Evolutionary conservation across 2,113 vertebrate genomes (phyloP), one percentile per base, ranked within the genome.

Genomic region (Chitala chitala): DNA sequence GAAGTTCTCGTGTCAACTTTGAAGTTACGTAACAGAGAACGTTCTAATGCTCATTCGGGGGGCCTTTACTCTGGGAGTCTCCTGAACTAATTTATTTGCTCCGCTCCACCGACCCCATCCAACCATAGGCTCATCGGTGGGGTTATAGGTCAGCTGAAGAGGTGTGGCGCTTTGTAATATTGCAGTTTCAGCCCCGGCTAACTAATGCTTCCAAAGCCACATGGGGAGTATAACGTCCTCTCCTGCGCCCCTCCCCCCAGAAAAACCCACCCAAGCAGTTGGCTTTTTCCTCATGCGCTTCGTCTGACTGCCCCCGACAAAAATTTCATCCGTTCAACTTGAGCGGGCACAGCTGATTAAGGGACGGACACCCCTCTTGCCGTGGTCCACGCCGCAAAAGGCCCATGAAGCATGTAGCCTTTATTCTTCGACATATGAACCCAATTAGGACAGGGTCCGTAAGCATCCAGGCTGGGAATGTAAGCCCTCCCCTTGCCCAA

Each of bases 371-470:
- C 40, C 53, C 58, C 22, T 4, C n/a, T 13, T 9, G 69, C 75
- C 56, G 44, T 70, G 58, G 74, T 72, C 74, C 53, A 72, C 38
- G 54, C 44, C 44, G 40, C 36, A 26, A 51, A 38, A 72, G 78
- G 70, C 77, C 72, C 42, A 22, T 9, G 75, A 55, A 75, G 64
- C 61, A 69, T 64, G 63, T 29, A 50, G 66, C 42, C 46, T 40
- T 69, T 51, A 26, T 63, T 54, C 65, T 44, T 76, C 58, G 72
- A 61, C 78, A 78, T 72, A 79, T 59, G 68, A 73, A 42, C 76
- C 82, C 66, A 82, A 84, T 88, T 84, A 86, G 66, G 80, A 26
- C 22, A 0, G 40, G 38, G 64, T 75, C 44, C 75, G 33, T 77
- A 48, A 79, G 71, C 79, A 69, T 75, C 79, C 77, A 31, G 40